Base-by-base conservation (phyloP, 2,797 vertebrate genomes). In the Sebastes kiyomatsui region DNA sequence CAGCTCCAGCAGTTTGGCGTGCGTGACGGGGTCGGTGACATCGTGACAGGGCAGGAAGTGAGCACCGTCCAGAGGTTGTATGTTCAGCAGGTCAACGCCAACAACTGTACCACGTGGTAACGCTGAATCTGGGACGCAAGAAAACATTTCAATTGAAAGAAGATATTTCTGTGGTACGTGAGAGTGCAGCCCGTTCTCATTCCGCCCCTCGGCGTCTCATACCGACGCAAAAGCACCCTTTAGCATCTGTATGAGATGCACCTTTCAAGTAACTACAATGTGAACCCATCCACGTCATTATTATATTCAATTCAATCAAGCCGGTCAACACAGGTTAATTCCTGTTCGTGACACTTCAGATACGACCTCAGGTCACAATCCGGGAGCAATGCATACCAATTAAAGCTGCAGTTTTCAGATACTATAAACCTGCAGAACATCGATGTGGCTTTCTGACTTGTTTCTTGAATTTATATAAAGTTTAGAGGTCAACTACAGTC, bases 61-160 rank as follows among this genome's bases (percentile, higher is more conserved):
- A 0, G 96, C 98, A 58, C 99, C 99, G 20, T 97, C 95, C 90
- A 99, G 90, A 11, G 97, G 95, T 3, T 90, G 74, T 23, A 99
- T 92, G 85, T 94, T 93, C 49, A 96, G 94, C 33, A 99, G 95
- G 68, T 99, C 99, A 1, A 99, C 67, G 0, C 98, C 98, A 6
- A 99, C 91, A 33, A 99, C 97, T 0, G 95, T 96, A 60, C 98
- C 99, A 0, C 73, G 67, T 1, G 96, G 94, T 32, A 87, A 84
- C 22, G 92, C 87, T 22, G 95, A 82, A 86, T 97, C 98, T 99
- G 86, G 14, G 79, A 87, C 27, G 25, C 75, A 71, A 75, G 20
- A n/a, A 78, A 66, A 80, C 16, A 55, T 23, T 27, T 46, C 4
- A 20, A 3, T 16, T 13, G 42, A 16, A 8, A 23, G 42, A 3